phyloP scores from a whole-genome alignment of 1,140 invertebrate species.

The Nebria ingens region DNA sequence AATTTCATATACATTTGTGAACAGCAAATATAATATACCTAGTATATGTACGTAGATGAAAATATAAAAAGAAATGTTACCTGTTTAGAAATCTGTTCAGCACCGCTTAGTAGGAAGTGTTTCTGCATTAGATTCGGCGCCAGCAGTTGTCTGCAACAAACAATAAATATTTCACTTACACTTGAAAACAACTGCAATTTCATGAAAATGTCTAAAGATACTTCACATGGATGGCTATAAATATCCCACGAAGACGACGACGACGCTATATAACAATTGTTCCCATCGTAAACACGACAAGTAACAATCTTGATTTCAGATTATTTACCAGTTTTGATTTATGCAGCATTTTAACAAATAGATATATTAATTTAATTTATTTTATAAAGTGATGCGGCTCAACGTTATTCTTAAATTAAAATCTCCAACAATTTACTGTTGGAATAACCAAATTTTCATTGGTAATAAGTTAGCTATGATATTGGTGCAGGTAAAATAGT shows the following conservation, averaged over 20 bases:
- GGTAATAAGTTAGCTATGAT: too few relatives aligned
- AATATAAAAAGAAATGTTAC: conserved; percentile 31
- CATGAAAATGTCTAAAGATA: conserved; percentile 3
- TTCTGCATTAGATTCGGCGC: conserved; percentile 74
- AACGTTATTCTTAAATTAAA: too few relatives aligned
- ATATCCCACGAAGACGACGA: conserved; percentile 6
- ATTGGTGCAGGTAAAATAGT: too few relatives aligned
- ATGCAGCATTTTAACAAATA: neutral
- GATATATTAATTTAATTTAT: too few relatives aligned
- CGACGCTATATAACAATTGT: neutral
- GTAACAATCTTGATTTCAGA: neutral
- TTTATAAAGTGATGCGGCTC: too few relatives aligned
- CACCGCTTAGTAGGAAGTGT: conserved; percentile 61
- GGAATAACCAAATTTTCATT: too few relatives aligned
- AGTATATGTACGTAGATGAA: conserved; percentile 7
- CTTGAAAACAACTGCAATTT: conserved; percentile 5
- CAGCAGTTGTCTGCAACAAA: conserved; percentile 61
- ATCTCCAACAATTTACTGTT: too few relatives aligned
- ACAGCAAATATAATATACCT: neutral
- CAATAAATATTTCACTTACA: conserved; percentile 18
- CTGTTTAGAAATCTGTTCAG: conserved; percentile 58
- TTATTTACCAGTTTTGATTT: neutral
- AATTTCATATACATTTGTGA: neutral
- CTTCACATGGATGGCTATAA: neutral
- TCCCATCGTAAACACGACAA: too few relatives aligned